Evolutionary conservation across 2,113 vertebrate genomes (phyloP).

Genomic region (Myocastor coypus): DNA sequence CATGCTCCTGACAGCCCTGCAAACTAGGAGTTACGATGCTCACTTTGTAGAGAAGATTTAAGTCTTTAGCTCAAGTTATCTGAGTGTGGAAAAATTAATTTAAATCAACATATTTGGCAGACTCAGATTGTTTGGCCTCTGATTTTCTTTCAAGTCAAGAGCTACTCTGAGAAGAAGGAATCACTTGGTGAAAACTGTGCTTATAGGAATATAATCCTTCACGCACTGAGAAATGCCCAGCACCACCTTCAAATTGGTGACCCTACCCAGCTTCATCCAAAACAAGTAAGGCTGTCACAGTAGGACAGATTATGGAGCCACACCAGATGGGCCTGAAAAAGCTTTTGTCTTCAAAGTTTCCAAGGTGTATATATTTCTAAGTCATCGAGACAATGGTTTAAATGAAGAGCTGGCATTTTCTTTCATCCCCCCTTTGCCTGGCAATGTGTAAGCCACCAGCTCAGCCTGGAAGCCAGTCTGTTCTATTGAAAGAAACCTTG

Average conservation of each 20-base stretch:
- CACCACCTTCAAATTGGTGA: not conserved
- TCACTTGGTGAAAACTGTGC: not conserved
- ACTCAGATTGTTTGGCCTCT: not conserved
- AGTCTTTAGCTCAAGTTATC: not conserved
- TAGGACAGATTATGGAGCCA: not conserved
- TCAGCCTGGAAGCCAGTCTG: not conserved
- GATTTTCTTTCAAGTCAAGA: slow-evolving; percentile 2
- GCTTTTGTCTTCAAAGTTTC: not conserved
- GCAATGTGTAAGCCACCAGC: not conserved
- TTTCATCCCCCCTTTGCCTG: slow-evolving; percentile 17
- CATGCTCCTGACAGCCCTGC: not conserved
- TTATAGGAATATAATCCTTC: not conserved
- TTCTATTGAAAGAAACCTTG: slow-evolving; percentile 69
- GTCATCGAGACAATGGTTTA: slow-evolving; percentile 25
- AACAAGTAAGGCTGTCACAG: not conserved
- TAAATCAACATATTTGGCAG: not conserved
- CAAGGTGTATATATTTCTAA: slow-evolving; percentile 40
- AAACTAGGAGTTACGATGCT: not conserved
- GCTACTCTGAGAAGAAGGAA: not conserved
- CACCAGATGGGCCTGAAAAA: not conserved
- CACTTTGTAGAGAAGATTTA: not conserved
- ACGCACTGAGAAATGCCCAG: not conserved
- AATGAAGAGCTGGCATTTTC: slow-evolving; percentile 29
- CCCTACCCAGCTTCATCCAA: not conserved
- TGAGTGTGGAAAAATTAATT: not conserved